Evolutionary conservation across 2,113 vertebrate species (phyloP), one percentile per base, ranked within the genome.

Genomic region (Oenanthe melanoleuca): DNA sequence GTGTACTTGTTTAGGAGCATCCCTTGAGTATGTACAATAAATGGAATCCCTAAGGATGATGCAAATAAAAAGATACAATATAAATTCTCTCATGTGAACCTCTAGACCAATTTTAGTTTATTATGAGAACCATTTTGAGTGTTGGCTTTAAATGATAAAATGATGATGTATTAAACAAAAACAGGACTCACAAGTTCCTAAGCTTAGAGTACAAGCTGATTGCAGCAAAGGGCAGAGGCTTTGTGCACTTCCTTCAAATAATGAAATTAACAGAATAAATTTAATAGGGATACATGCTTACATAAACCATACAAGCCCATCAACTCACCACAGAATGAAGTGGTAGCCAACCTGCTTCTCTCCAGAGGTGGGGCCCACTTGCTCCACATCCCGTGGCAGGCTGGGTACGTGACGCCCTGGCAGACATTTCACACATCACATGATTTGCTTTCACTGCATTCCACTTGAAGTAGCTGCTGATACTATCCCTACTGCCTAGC

Each of bases 341-440:
- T 99, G 6, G 99, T 99, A 47, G 98, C 99, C 93, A 99, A 96
- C 71, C 99, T 98, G 95, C 99, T 99, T 92, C 99, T 98, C 91
- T 99, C 99, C 96, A 99, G 93, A 2, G 99, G 99, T 21, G 99
- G 99, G 18, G 99, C 99, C 99, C 99, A 99, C 96, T 99, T 99
- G 86, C 99, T 98, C 99, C 99, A 99, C 98, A 99, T 98, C 74
- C 99, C 99, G 0, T 99, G 99, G 95, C 99, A 99, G 47, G 99
- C 99, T 90, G 99, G 99, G 96, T 99, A 99, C 12, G 99, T 99
- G 88, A 99, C 99, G 0, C 99, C 99, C 99, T 99, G 86, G 88
- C 40, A 97, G 90, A 98, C 38, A 91, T 63, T 84, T 90, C 55
- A 84, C 40, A 69, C 21, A 63, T 79, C 19, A 91, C 37, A 66